Evolutionary conservation across 2,113 vertebrate species (phyloP).

Genomic region (Otus sunia): DNA sequence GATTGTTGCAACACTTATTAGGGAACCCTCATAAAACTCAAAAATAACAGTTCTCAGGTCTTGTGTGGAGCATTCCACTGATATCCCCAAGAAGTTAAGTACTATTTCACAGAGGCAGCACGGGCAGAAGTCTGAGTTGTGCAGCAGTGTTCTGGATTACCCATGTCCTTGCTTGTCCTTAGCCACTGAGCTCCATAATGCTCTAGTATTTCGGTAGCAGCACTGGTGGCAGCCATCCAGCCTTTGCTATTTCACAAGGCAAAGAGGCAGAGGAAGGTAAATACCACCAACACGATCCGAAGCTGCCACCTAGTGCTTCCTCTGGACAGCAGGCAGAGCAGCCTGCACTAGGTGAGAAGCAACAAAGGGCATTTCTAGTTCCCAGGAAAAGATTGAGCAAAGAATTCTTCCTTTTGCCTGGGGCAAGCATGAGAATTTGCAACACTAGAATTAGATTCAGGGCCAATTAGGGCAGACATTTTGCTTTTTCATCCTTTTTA

Average conservation of each 20-base stretch:
- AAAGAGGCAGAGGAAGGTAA: background rate
- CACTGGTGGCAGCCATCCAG: background rate
- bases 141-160: background rate
- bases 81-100: background rate
- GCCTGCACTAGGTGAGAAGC: background rate
- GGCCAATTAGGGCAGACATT: background rate
- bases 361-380: background rate
- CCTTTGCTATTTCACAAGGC: background rate
- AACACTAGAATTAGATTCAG: background rate
- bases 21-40: background rate
- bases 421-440: background rate
- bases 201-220: background rate
- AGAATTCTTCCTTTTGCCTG: background rate
- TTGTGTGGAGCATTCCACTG: background rate
- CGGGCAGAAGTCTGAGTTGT: background rate
- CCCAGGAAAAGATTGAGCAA: background rate
- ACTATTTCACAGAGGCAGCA: background rate
- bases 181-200: background rate
- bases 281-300: background rate
- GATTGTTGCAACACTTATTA: background rate
- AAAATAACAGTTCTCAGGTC: background rate
- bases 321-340: background rate
- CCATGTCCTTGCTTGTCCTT: constrained; percentile 51
- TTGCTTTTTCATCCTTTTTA: background rate
- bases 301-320: constrained; percentile 61